These are phyloP conservation scores for Siphlonurus alternatus DNA, from an alignment of 2,888 invertebrate genomes.

Conservation along the genomic window DNA sequence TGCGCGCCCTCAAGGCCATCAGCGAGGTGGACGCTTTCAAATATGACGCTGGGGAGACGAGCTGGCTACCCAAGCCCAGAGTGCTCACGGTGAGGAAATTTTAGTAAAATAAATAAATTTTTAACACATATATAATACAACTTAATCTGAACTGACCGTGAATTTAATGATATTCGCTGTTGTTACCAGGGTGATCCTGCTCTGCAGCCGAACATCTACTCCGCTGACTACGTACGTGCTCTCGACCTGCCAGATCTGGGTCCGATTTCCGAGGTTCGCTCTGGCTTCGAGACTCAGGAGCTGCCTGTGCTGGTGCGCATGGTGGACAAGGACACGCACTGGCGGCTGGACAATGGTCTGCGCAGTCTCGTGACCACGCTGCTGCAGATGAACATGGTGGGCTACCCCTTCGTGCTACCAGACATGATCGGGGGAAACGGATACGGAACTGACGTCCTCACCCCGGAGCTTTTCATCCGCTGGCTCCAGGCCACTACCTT, in stretches of 20 bases:
- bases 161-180: not conserved
- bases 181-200: not conserved
- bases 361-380: not conserved
- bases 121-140: not conserved
- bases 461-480: slow-evolving; percentile 50
- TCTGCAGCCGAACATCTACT: slow-evolving; percentile 13
- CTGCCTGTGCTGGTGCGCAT: slow-evolving; percentile 55
- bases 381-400: slow-evolving; percentile 33
- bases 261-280: slow-evolving; percentile 47
- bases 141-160: not conserved
- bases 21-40: slow-evolving; percentile 58
- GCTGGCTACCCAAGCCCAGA: slow-evolving; percentile 41
- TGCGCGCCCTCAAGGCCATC: slow-evolving; percentile 31
- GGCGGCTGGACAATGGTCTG: slow-evolving; percentile 23
- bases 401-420: slow-evolving; percentile 56
- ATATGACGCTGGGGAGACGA: slow-evolving; percentile 66
- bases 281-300: slow-evolving; percentile 52
- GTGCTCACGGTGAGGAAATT: slow-evolving; percentile 1
- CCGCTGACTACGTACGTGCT: slow-evolving; percentile 10
- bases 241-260: slow-evolving; percentile 36
- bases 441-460: slow-evolving; percentile 35
- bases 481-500: slow-evolving; percentile 66
- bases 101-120: not conserved
- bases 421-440: slow-evolving; percentile 65
- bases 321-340: slow-evolving; percentile 55